Evolutionary conservation across 2,888 invertebrate genomes (phyloP).

Genomic region (Nasonovia ribisnigri): DNA sequence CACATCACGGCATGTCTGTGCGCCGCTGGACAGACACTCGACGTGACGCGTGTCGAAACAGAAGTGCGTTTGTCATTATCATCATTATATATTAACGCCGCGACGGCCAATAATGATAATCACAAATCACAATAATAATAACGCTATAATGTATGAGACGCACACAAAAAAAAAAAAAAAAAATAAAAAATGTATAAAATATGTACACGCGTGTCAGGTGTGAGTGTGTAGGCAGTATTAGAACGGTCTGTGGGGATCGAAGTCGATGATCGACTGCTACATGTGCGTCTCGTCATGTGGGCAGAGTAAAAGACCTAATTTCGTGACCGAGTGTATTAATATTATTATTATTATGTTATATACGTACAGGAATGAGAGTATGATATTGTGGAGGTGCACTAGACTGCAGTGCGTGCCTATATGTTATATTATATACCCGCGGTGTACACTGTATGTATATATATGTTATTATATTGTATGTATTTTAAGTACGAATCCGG

Average conservation of each 20-base stretch:
- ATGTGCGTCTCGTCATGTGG: background rate
- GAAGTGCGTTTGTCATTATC: background rate
- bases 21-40: background rate
- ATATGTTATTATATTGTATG: background rate
- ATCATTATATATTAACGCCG: background rate
- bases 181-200: background rate
- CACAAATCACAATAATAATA: background rate
- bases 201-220: background rate
- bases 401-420: background rate
- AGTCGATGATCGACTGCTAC: background rate
- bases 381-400: background rate
- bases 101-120: background rate
- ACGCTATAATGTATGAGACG: background rate
- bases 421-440: no score
- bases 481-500: background rate
- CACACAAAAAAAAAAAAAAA: background rate
- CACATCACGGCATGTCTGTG: background rate
- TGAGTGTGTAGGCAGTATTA: background rate
- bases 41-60: constrained; percentile 11
- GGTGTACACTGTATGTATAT: background rate
- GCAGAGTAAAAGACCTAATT: constrained; percentile 5
- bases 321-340: background rate
- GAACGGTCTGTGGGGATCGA: background rate
- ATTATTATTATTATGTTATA: background rate
- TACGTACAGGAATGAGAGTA: background rate